Evolutionary conservation across 1,140 invertebrate species (phyloP), one percentile per base, ranked within the genome.

Genomic region (Phortica variegata): DNA sequence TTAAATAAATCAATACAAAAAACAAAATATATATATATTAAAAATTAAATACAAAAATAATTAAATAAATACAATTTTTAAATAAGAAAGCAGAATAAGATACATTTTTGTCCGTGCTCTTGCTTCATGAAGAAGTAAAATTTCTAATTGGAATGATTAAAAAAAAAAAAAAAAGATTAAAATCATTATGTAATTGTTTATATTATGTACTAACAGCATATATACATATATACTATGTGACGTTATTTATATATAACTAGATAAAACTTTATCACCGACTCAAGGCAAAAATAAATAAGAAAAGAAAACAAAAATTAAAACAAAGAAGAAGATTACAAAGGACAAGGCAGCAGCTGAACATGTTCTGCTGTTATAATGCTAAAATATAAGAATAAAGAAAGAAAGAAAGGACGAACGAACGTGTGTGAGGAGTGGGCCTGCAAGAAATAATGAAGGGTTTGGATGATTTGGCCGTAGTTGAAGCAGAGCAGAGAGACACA

Each of bases 181-280:
- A 42, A 8, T 38, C 12, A 43, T 5, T 17, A 42, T 10, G 3
- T 18, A 40, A 36, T 5, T 13, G 10, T n/a, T 31, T 43, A 36
- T n/a, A 39, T 34, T 45, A 23, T 16, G 40, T 18, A 18, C 45
- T 15, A 38, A 38, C 32, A 54, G 26, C 32, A 52, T 40, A 46
- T 20, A 23, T n/a, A 39, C 13, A 32, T 29, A 31, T 33, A 12
- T 17, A 49, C 29, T 15, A 21, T 12, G n/a, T n/a, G n/a, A n/a
- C n/a, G n/a, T n/a, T n/a, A n/a, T n/a, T n/a, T n/a, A n/a, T n/a
- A n/a, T n/a, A n/a, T n/a, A n/a, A n/a, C n/a, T n/a, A n/a, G n/a
- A n/a, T 42, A 36, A 15, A 31, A 29, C n/a, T 38, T 17, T 44
- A 31, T 29, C 26, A 42, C 21, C 13, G 34, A 23, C 26, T 19